phyloP scores from a whole-genome alignment of 2,888 invertebrate species.

The Sinopyrophorus schimmeli region DNA sequence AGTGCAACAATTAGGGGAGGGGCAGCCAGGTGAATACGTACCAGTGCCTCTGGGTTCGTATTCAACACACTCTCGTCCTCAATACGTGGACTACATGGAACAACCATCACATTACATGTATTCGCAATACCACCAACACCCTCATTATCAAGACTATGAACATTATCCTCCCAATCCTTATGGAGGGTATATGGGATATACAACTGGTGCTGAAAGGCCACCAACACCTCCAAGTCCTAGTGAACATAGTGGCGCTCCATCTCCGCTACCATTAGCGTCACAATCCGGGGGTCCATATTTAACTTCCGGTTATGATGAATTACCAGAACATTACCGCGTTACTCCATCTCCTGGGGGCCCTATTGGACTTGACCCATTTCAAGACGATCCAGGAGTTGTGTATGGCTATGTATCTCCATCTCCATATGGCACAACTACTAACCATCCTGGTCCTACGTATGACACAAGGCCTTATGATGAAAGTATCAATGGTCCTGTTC shows the following conservation, averaged over 20 bases:
- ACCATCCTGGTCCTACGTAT: conserved; percentile 54
- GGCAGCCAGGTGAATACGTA: conserved; percentile 59
- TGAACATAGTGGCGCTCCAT: conserved; percentile 61
- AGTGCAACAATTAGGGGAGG: conserved; percentile 63
- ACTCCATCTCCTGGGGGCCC: conserved; percentile 67
- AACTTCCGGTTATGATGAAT: conserved; percentile 69
- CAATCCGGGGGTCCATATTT: conserved; percentile 59
- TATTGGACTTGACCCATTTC: conserved; percentile 64
- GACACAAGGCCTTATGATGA: conserved; percentile 59
- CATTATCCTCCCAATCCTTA: conserved; percentile 59
- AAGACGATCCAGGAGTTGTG: conserved; percentile 65
- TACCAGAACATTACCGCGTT: conserved; percentile 64
- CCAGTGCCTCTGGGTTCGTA: conserved; percentile 57
- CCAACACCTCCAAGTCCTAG: conserved; percentile 62
- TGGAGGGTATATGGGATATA: conserved; percentile 56
- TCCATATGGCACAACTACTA: conserved; percentile 61
- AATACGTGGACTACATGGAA: conserved; percentile 58
- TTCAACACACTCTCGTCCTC: conserved; percentile 48
- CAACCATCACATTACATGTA: conserved; percentile 56
- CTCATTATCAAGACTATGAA: conserved; percentile 63
- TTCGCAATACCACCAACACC: conserved; percentile 57
- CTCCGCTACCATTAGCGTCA: conserved; percentile 56
- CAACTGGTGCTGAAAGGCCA: conserved; percentile 55
- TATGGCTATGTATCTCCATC: conserved; percentile 69
- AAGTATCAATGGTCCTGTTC: conserved; percentile 57